Evolutionary conservation across 2,797 vertebrate genomes (phyloP), one percentile per base, ranked within the genome.

Genomic region (Myiothlypis coronata): DNA sequence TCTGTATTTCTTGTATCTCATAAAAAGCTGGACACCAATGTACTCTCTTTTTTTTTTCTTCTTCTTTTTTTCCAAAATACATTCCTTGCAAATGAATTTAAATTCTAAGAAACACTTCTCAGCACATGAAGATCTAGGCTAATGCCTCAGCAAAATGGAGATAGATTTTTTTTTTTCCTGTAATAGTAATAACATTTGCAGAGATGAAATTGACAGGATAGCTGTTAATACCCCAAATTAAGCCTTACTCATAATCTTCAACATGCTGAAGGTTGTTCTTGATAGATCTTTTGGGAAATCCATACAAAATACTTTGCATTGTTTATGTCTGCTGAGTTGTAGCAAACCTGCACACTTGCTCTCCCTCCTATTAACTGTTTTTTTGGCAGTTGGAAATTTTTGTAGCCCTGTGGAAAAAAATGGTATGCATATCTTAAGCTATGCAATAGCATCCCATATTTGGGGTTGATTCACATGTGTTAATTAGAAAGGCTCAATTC

Each of bases 151-250:
- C 39, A 89, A 90, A 84, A 96, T 60, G 67, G 63, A 60, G 74
- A 69, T 57, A 85, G 55, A 34, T 6, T 46, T 47, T 57, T 39
- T 37, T 37, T 89, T 89, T 44, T 5, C 34, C 34, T 17, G 2
- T 60, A 88, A 56, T 63, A 71, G 44, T 90, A 95, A 95, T 96
- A 94, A 95, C 32, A 85, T 96, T 95, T 96, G 71, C 56, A 95
- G 86, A 96, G 90, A 95, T 88, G 23, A 96, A 96, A 69, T 95
- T 96, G 83, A 96, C 93, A 89, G 64, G 84, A 50, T 71, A 68
- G 46, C 67, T 89, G 90, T 94, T 93, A 90, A 92, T 80, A 37
- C 20, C 22, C 30, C 55, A 90, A 92, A 97, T 98, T 88, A 93
- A 93, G 68, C 87, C 84, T 95, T 92, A 26, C 69, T 85, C 83